Conservation (phyloP, 1,140 invertebrate species). For the Camponotus vicinus region DNA sequence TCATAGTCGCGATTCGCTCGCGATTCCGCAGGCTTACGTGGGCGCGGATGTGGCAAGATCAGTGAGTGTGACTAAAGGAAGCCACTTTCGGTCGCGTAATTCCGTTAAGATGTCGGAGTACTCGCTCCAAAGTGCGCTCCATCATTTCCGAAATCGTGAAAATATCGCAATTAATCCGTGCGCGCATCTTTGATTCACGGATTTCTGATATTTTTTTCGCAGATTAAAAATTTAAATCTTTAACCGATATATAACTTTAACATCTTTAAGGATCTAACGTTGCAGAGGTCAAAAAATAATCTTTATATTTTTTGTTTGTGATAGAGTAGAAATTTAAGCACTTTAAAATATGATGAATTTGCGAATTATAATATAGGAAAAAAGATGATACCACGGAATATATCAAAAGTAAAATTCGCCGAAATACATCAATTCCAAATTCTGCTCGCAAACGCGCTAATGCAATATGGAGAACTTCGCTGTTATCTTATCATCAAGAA, state of each 20-base stretch:
- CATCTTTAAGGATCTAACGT: not conserved
- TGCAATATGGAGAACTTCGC: conserved; percentile 28
- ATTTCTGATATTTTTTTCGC: conserved; percentile 9
- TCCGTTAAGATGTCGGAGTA: conserved; percentile 53
- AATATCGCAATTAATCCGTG: conserved; percentile 58
- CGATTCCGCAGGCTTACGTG: conserved; percentile 52
- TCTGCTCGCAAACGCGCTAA: conserved; percentile 7
- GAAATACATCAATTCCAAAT: not conserved
- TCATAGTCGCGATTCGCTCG: conserved; percentile 63
- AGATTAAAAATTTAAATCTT: not conserved
- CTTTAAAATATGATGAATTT: not conserved
- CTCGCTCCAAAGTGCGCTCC: not conserved
- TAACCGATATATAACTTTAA: not conserved
- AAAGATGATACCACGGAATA: not conserved
- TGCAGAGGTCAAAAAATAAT: not conserved
- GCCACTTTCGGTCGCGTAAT: conserved; percentile 70
- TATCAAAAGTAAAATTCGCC: not conserved
- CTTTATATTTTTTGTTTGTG: not conserved
- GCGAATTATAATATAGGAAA: not conserved
- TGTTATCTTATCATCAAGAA: conserved; percentile 57
- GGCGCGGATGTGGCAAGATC: conserved; percentile 46
- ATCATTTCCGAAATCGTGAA: conserved; percentile 52
- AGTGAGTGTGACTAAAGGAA: conserved; percentile 68
- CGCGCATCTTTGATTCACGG: conserved; percentile 35
- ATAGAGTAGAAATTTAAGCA: not conserved